These are phyloP conservation scores for Acrossocheilus fasciatus DNA, from an alignment of 2,797 vertebrate genomes.

Conservation along the genomic window DNA sequence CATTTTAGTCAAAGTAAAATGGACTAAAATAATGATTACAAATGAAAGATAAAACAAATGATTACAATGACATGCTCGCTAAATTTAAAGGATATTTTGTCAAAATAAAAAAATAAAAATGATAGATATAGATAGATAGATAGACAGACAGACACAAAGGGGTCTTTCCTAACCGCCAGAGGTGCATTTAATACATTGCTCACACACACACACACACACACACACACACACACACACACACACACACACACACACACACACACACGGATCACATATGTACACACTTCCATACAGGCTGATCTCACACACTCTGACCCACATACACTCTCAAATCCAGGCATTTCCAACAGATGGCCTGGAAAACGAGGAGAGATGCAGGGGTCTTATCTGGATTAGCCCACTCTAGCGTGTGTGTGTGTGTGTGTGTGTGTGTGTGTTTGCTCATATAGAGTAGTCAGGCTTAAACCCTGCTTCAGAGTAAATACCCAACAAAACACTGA, in stretches of 20 bases:
- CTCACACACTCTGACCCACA: slow-evolving; percentile 46
- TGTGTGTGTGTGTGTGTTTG: slow-evolving; percentile 21
- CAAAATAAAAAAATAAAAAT: not conserved
- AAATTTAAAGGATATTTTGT: no score
- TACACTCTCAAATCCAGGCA: slow-evolving; percentile 46
- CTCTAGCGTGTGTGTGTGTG: slow-evolving; percentile 36
- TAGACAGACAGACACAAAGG: not conserved
- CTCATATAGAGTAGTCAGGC: slow-evolving; percentile 19
- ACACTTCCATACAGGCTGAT: slow-evolving; percentile 11
- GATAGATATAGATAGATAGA: not conserved
- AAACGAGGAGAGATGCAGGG: slow-evolving; percentile 46
- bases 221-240: not conserved
- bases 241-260: no score
- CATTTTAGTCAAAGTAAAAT: not conserved
- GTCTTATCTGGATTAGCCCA: slow-evolving; percentile 60
- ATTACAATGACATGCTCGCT: no score
- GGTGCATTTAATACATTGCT: slow-evolving; percentile 11
- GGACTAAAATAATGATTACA: no score
- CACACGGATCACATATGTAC: not conserved
- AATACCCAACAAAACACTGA: slow-evolving; percentile 42
- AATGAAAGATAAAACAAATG: no score
- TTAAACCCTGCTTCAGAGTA: slow-evolving; percentile 6
- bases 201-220: not conserved
- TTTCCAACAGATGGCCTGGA: slow-evolving; percentile 55
- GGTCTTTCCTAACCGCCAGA: not conserved